Evolutionary conservation across 2,888 invertebrate species (phyloP), one percentile per base, ranked within the genome.

Genomic region (Mythimna impura): DNA sequence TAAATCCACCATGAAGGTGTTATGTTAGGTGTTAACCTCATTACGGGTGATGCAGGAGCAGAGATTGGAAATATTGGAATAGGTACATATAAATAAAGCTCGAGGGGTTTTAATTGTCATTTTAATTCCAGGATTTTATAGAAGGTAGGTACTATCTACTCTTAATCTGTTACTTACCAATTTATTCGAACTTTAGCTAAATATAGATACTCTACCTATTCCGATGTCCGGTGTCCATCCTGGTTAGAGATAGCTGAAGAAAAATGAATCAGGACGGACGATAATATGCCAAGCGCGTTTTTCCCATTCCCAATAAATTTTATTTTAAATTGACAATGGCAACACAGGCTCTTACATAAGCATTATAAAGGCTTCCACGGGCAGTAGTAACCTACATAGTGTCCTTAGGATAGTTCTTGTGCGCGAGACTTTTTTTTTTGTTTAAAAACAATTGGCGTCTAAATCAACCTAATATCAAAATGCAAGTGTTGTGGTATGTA

Each of bases 401-500:
- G 9, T 9, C 20, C 30, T 10, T 52, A 17, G 12, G 12, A 22
- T 20, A 50, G 36, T 34, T 14, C 12, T 17, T 54, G 25, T 17
- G 14, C 12, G n/a, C 43, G 14, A 22, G 34, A 4, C 6, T 62
- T 6, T 7, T n/a, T 9, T 34, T 60, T 9, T 36, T 17, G 10
- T 50, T 50, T 71, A 5, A 3, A 20, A 22, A n/a, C 14, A 40
- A 17, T 52, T 12, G 22, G 50, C 58, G 43, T 47, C 20, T 22
- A 25, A 36, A 43, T 9, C 17, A 36, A 47, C 34, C 4, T 17
- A 6, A 1, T 36, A 40, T 2, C 50, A 75, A 76, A 62, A 75
- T 75, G 76, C 34, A 34, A 1, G 5, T 62, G 7, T 57, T 40
- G 50, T 43, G 75, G 75, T 75, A 76, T n/a, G 75, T 76, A n/a